Conservation (phyloP, 2,797 vertebrate species). For the Rhynchotus rufescens region DNA sequence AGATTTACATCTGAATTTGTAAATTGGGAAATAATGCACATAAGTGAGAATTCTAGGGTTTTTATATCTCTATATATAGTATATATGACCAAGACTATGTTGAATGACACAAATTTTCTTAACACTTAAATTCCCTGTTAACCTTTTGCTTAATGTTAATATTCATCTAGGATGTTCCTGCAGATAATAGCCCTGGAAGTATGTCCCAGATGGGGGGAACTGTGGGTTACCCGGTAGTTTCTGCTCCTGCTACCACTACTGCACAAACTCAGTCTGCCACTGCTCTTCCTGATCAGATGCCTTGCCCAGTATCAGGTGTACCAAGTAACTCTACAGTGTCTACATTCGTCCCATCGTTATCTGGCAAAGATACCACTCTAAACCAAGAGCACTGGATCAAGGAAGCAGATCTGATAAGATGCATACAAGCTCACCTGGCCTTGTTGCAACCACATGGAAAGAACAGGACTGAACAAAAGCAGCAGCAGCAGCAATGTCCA, state of each 20-base stretch:
- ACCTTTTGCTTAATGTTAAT: neutral
- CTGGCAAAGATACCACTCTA: constrained; percentile 38
- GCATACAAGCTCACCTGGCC: constrained; percentile 76
- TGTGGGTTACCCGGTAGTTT: neutral
- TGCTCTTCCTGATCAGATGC: neutral
- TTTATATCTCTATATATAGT: neutral
- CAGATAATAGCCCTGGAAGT: neutral
- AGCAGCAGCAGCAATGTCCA: neutral
- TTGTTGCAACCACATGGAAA: constrained; percentile 64
- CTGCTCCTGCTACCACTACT: constrained; percentile 1
- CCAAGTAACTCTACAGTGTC: constrained; percentile 11
- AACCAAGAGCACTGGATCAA: constrained; percentile 43
- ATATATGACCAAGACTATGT: neutral
- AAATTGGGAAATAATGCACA: neutral
- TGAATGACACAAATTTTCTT: neutral
- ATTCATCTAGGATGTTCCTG: constrained; percentile 52
- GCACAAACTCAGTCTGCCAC: constrained; percentile 3
- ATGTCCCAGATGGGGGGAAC: constrained; percentile 33
- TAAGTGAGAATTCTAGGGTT: neutral
- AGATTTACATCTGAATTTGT: neutral
- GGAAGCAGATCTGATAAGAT: constrained; percentile 74
- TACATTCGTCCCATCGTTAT: neutral
- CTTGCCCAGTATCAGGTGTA: neutral
- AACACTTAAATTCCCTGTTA: neutral
- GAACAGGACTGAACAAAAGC: constrained; percentile 26